Evolutionary conservation across 2,888 invertebrate species (phyloP).

Genomic region (Drosophila antonietae): DNA sequence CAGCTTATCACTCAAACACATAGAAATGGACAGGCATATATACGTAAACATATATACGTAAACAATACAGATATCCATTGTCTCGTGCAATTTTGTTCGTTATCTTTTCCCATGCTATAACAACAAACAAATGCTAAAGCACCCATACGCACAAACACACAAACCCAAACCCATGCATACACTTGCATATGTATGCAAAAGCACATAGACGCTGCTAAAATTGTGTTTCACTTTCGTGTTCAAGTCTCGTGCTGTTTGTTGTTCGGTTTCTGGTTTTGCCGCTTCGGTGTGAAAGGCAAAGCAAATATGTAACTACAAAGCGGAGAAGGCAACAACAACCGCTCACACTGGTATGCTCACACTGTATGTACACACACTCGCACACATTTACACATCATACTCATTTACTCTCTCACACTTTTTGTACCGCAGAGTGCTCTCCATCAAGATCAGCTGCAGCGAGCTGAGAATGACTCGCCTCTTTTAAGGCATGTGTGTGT

Average conservation of each 20-base stretch:
- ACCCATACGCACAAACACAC: slow-evolving; percentile 32
- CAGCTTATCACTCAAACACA: slow-evolving; percentile 36
- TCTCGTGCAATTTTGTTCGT: slow-evolving; percentile 65
- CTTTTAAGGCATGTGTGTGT: slow-evolving; percentile 23
- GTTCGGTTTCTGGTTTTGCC: slow-evolving; percentile 58
- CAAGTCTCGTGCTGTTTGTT: slow-evolving; percentile 70
- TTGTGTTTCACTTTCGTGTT: slow-evolving; percentile 75
- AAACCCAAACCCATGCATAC: slow-evolving; percentile 14
- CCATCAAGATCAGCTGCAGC: slow-evolving; percentile 74
- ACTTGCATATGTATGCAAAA: slow-evolving; percentile 31
- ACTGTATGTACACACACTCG: background rate
- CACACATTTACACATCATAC: background rate
- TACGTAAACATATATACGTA: background rate
- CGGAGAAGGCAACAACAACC: slow-evolving; percentile 31
- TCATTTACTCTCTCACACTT: slow-evolving; percentile 44
- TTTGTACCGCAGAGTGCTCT: slow-evolving; percentile 45
- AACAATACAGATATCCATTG: slow-evolving; percentile 23
- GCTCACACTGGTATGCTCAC: slow-evolving; percentile 1
- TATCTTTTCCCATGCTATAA: slow-evolving; percentile 71
- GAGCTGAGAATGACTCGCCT: slow-evolving; percentile 56
- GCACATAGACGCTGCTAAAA: slow-evolving; percentile 38
- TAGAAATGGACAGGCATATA: no score
- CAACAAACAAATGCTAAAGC: slow-evolving; percentile 51
- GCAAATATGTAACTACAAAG: slow-evolving; percentile 57
- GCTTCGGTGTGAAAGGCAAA: slow-evolving; percentile 56